Base-by-base conservation (phyloP, 2,113 vertebrate genomes). In the Hydrochoerus hydrochaeris region DNA sequence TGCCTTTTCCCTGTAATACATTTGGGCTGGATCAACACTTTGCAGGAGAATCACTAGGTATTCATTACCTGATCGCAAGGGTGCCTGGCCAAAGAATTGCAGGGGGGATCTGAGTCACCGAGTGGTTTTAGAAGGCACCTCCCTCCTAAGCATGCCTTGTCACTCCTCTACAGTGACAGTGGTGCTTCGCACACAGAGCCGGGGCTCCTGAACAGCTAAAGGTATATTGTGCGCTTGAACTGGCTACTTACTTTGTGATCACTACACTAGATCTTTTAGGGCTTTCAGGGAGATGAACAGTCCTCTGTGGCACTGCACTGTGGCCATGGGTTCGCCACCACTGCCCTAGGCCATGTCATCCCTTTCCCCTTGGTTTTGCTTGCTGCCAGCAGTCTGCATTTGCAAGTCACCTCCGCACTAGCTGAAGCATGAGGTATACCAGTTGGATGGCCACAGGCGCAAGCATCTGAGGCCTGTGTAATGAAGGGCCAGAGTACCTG, bases 401-500 rank as follows among this genome's bases (percentile, higher is more conserved):
- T 32, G 17, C 26, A 38, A 24, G 60, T 63, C 44, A 5, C 0
- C 4, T 35, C 73, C 10, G 7, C 13, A 1, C 8, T 38, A 3
- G 7, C 7, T 1, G 8, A 11, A 13, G 30, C 3, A 7, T 19
- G 10, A 52, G 20, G 46, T 20, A 0, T 6, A 20, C 9, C 2
- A 49, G 22, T 12, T 30, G 78, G 17, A 24, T 30, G 49, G 3
- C 28, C 20, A 2, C 5, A 60, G 3, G 41, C 52, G 2, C 0
- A 0, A 52, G 22, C 60, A 12, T 19, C 67, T n/a, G 3, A 38
- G 24, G 44, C 12, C 44, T 9, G 0, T 0, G 1, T 2, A 10
- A 58, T 1, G 17, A 46, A 54, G n/a, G 88, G 22, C 12, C 24
- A 9, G 28, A 32, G 20, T 4, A 0, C n/a, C 13, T 14, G 22